Conservation (phyloP, 1,140 invertebrate genomes). For the Aphelinus atriplicis region DNA sequence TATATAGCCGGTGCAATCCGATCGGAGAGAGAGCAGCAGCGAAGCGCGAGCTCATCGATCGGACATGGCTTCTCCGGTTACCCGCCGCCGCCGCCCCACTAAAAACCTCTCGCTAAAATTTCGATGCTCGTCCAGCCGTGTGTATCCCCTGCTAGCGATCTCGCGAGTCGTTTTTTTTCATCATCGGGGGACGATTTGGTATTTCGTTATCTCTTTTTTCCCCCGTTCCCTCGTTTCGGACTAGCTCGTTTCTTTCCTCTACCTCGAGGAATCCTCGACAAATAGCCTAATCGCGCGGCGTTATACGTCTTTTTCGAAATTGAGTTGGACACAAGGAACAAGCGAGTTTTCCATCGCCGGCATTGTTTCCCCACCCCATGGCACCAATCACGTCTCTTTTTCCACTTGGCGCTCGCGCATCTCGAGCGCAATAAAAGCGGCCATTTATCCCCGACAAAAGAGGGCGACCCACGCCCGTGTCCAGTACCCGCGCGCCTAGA, state of each 20-base stretch:
- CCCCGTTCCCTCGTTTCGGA: neutral
- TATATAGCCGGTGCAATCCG: neutral
- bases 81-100: too few relatives aligned
- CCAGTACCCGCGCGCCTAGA: neutral
- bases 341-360: too few relatives aligned
- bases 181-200: too few relatives aligned
- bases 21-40: neutral
- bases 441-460: neutral
- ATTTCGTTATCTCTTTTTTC: neutral
- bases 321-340: too few relatives aligned
- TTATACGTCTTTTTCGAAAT: neutral
- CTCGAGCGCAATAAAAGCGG: neutral
- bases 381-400: neutral
- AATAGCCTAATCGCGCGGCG: neutral
- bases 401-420: neutral
- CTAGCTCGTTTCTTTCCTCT: conserved; percentile 1
- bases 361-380: neutral
- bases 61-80: neutral
- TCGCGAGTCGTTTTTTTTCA: too few relatives aligned
- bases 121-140: too few relatives aligned
- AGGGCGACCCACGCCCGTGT: neutral
- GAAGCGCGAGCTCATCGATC: conserved; percentile 12
- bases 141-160: too few relatives aligned
- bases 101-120: too few relatives aligned
- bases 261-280: neutral